Percentiles rank a stretch among this genome's conserved stretches.
Evolutionary conservation across 2,888 invertebrate genomes (phyloP).

Genomic region (Drosophila tripunctata): DNA sequence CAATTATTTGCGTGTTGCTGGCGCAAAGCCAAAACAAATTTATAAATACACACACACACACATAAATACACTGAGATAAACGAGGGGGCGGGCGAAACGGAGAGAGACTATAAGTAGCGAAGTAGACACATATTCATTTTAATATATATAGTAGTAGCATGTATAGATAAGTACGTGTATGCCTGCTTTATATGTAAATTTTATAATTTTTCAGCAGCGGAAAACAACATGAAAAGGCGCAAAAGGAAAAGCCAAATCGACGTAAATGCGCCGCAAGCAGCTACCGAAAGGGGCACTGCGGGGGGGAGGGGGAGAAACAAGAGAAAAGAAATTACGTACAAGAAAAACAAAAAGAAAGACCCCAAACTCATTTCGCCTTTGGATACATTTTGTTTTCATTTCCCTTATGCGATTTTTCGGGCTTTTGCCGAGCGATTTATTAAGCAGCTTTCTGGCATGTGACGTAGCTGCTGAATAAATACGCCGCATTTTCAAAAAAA

Average conservation of each 20-base stretch:
- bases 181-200: constrained; percentile 60
- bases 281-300: not conserved
- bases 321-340: constrained; percentile 30
- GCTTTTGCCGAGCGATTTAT: constrained; percentile 55
- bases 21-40: constrained; percentile 66
- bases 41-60: constrained; percentile 62
- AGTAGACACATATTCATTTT: constrained; percentile 46
- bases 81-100: not conserved
- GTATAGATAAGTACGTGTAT: constrained; percentile 41
- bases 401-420: constrained; percentile 62
- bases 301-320: not conserved
- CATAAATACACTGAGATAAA: constrained; percentile 6
- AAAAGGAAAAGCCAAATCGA: constrained; percentile 52
- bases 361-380: constrained; percentile 52
- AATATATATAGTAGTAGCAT: constrained; percentile 20
- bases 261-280: constrained; percentile 73
- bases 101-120: constrained; percentile 61
- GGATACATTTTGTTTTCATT: constrained; percentile 64
- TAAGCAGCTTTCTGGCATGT: constrained; percentile 62
- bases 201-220: constrained; percentile 71
- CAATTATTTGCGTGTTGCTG: constrained; percentile 76
- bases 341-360: constrained; percentile 43
- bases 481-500: constrained; percentile 59
- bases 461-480: constrained; percentile 66
- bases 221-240: constrained; percentile 13